These are phyloP conservation scores for Myodes glareolus DNA, from an alignment of 2,113 vertebrate species.

Conservation along the genomic window DNA sequence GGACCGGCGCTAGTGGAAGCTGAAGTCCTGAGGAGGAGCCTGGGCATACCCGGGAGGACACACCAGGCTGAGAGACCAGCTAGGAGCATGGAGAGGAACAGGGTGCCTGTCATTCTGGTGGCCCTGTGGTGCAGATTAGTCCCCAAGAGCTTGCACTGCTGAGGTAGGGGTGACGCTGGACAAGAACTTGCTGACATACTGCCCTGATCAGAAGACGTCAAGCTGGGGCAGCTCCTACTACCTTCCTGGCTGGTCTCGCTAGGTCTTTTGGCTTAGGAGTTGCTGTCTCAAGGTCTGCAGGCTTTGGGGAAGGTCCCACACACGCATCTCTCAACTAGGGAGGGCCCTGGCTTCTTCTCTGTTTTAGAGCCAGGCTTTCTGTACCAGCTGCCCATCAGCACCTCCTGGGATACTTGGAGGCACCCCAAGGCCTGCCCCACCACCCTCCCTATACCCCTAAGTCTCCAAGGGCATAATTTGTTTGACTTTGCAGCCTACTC, in stretches of 20 bases:
- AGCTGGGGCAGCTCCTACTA: fast-evolving
- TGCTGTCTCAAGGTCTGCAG: neutral
- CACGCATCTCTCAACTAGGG: too few species aligned
- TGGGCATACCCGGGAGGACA: neutral
- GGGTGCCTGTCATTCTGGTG: neutral
- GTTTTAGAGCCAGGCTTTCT: neutral
- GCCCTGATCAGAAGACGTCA: neutral
- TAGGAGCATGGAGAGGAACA: neutral
- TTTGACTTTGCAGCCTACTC: neutral
- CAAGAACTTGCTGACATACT: fast-evolving
- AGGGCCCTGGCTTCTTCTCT: neutral
- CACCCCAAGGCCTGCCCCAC: fast-evolving
- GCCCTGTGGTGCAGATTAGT: neutral
- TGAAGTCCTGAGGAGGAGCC: neutral
- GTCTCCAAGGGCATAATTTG: neutral
- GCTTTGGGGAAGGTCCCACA: neutral
- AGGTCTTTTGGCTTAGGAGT: neutral
- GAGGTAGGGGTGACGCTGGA: neutral
- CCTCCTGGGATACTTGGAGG: neutral
- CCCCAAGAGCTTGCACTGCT: fast-evolving
- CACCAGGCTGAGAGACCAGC: neutral
- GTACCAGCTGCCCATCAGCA: neutral
- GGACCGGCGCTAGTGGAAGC: neutral
- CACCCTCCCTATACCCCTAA: too few species aligned
- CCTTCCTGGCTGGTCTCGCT: neutral